Evolutionary conservation across 2,113 vertebrate genomes (phyloP).

Genomic region (Triplophysa dalaica): DNA sequence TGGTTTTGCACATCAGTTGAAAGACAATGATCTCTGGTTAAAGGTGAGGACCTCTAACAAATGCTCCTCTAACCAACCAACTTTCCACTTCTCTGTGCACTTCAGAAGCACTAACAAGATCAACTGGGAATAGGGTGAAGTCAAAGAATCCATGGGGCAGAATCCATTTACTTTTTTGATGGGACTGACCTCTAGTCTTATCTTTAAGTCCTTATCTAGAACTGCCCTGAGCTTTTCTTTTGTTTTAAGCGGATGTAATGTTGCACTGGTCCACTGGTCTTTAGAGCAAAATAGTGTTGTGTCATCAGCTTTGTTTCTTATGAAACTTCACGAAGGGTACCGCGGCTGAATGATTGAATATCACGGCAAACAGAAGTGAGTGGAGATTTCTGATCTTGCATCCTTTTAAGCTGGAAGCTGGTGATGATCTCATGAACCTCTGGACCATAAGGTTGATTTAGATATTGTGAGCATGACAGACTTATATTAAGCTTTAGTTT

Average conservation of each 20-base stretch:
- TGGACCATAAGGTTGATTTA: slow-evolving; percentile 4
- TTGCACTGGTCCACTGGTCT: neutral
- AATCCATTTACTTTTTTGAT: neutral
- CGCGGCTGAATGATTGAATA: neutral
- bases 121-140: slow-evolving; percentile 7
- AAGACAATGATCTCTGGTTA: slow-evolving; percentile 51
- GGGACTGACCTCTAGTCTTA: neutral
- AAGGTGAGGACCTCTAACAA: slow-evolving; percentile 29
- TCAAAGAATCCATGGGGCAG: neutral
- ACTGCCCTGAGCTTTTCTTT: neutral
- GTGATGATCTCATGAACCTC: slow-evolving; percentile 6
- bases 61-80: slow-evolving; percentile 12
- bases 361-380: neutral
- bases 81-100: neutral
- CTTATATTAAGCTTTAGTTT: slow-evolving; percentile 16
- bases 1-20: slow-evolving; percentile 33
- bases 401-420: neutral
- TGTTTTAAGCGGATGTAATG: neutral
- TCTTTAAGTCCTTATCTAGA: slow-evolving; percentile 16
- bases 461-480: neutral
- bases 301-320: neutral
- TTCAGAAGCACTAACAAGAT: slow-evolving; percentile 39
- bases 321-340: no score
- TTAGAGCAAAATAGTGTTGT: neutral
- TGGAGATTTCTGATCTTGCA: slow-evolving; percentile 1